phyloP scores from a whole-genome alignment of 2,113 vertebrate species.

The Siniperca knerii region DNA sequence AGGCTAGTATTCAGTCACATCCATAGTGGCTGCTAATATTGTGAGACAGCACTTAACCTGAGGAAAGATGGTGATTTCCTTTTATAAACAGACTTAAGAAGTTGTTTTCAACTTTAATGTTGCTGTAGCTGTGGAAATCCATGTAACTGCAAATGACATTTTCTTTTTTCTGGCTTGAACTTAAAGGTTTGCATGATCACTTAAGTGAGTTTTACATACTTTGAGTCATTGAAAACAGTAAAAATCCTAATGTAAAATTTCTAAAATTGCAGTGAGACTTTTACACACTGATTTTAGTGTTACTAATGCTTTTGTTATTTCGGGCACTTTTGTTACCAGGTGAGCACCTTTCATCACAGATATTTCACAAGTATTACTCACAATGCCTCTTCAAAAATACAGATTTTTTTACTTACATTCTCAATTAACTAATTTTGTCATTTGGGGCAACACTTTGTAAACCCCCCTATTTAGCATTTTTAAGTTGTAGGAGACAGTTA shows the following conservation, averaged over 20 bases:
- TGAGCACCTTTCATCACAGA: not conserved
- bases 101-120: not conserved
- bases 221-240: not conserved
- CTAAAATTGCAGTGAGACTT: not conserved
- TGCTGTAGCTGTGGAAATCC: not conserved
- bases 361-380: not conserved
- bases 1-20: conserved; percentile 23
- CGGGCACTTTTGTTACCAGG: not conserved
- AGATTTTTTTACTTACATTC: not conserved
- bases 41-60: conserved; percentile 13
- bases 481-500: not conserved
- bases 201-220: not conserved
- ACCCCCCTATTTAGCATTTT: not conserved
- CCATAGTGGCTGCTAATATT: conserved; percentile 17
- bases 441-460: not conserved
- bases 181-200: not conserved
- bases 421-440: not conserved
- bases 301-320: not conserved
- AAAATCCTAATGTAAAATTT: not conserved
- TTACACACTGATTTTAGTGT: not conserved
- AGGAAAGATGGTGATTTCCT: conserved; percentile 12
- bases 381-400: not conserved
- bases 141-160: not conserved
- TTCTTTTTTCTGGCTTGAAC: not conserved
- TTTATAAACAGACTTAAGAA: not conserved